A percentile compares a stretch with the other conserved stretches of the same genome.
phyloP scores from a whole-genome alignment of 2,113 vertebrate species.

The western clawed frog (Xenopus tropicalis) region UCB_Xtro_10.0 CM004447.2:115636001-115636500 shows the following conservation, averaged over 20 bases:
- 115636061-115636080: too few relatives aligned
- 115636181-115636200: constrained; percentile 29
- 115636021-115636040: too few relatives aligned
- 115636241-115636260: constrained; percentile 70
- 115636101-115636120: too few relatives aligned
- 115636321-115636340: constrained; percentile 85
- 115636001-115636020: too few relatives aligned
- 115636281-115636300: constrained; percentile 77
- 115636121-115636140: too few relatives aligned
- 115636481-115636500: constrained; percentile 62
- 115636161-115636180: not conserved
- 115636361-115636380: constrained; percentile 63
- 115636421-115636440: constrained; percentile 78
- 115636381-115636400: constrained; percentile 67
- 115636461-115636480: constrained; percentile 66
- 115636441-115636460: constrained; percentile 66
- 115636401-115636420: constrained; percentile 72
- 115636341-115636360: constrained; percentile 73
- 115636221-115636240: constrained; percentile 48
- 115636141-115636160: not conserved
- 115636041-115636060: too few relatives aligned
- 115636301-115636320: constrained; percentile 80
- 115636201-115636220: constrained; percentile 34
- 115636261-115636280: constrained; percentile 75
- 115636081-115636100: too few relatives aligned